These are phyloP conservation scores for Rhizoglyphus robini DNA, from an alignment of 1,140 invertebrate genomes.

Conservation along the genomic window DNA sequence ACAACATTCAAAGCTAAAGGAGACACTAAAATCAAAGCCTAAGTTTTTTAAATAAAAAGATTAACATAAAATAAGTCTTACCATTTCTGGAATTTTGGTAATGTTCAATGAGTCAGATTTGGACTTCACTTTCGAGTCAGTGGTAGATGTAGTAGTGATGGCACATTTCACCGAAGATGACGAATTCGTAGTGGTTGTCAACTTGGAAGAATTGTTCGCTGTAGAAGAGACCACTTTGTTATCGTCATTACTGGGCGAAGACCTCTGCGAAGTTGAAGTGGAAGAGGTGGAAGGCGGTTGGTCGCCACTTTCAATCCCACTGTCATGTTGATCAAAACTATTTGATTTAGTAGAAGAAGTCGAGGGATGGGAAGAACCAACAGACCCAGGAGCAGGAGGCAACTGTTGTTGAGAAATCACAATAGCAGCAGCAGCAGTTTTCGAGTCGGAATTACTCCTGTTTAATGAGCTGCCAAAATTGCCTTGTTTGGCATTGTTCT, in stretches of 20 bases:
- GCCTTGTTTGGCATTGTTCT: no score
- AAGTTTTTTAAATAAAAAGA: conserved; percentile 4
- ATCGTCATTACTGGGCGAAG: conserved; percentile 36
- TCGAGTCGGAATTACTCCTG: no score
- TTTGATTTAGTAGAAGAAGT: conserved; percentile 27
- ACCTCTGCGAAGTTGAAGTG: conserved; percentile 36
- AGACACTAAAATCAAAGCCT: no score
- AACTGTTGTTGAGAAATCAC: no score
- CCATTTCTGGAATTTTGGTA: conserved; percentile 2
- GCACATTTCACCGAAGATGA: conserved; percentile 18
- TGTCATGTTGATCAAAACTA: conserved; percentile 37
- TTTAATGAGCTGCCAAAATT: no score
- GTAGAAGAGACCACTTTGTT: conserved; percentile 53
- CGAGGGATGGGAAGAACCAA: not conserved
- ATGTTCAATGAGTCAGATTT: not conserved
- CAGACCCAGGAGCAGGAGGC: no score
- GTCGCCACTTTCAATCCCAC: conserved; percentile 41
- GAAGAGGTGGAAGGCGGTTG: conserved; percentile 34
- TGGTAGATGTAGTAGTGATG: not conserved
- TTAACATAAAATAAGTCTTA: conserved; percentile 21
- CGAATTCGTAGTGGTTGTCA: conserved; percentile 3
- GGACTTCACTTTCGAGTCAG: not conserved
- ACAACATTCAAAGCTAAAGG: not conserved
- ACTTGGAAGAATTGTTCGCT: conserved; percentile 27
- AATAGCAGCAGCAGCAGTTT: no score